Percentiles rank a stretch among this genome's conserved stretches.
Evolutionary conservation across 37 sponge, comb jelly and placozoan species (phyloP).

Genomic region (Amphimedon queenslandica): DNA sequence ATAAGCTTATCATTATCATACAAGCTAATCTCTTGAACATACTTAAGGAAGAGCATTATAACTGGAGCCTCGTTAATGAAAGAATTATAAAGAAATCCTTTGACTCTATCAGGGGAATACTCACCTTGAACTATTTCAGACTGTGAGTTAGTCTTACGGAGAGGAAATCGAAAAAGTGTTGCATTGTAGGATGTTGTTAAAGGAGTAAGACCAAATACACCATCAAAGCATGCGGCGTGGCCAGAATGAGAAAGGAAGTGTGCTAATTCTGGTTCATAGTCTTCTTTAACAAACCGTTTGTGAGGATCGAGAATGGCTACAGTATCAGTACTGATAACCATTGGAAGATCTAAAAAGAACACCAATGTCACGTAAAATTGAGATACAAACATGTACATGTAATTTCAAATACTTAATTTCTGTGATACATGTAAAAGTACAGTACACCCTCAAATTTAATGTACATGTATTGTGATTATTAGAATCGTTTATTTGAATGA

Average conservation of each 20-base stretch:
- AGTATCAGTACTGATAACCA: conserved; percentile 41
- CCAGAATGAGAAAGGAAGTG: conserved; percentile 24
- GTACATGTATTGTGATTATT: no score
- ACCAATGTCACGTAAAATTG: no score
- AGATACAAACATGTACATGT: no score
- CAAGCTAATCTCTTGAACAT: conserved; percentile 34
- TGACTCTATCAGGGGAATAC: conserved; percentile 27
- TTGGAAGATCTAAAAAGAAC: conserved; percentile 54
- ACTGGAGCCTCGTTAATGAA: conserved; percentile 37
- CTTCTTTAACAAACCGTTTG: conserved; percentile 5
- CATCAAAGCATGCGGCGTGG: conserved; percentile 17
- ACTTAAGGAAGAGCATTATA: conserved; percentile 57
- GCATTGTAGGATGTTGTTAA: conserved; percentile 19
- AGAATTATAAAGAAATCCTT: conserved; percentile 32
- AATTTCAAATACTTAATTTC: no score
- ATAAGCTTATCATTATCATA: conserved; percentile 6
- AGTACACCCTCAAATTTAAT: no score
- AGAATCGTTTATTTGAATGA: no score
- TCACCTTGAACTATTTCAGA: conserved; percentile 33
- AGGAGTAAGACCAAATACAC: conserved; percentile 25
- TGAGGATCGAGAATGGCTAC: conserved; percentile 64
- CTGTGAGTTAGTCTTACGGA: conserved; percentile 23
- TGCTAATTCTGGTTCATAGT: conserved; percentile 6
- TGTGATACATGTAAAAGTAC: no score
- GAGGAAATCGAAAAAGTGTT: conserved; percentile 79